A percentile compares a stretch with the other conserved stretches of the same genome.
Conservation (phyloP, 2,113 vertebrate genomes). For the Triplophysa rosa region DNA sequence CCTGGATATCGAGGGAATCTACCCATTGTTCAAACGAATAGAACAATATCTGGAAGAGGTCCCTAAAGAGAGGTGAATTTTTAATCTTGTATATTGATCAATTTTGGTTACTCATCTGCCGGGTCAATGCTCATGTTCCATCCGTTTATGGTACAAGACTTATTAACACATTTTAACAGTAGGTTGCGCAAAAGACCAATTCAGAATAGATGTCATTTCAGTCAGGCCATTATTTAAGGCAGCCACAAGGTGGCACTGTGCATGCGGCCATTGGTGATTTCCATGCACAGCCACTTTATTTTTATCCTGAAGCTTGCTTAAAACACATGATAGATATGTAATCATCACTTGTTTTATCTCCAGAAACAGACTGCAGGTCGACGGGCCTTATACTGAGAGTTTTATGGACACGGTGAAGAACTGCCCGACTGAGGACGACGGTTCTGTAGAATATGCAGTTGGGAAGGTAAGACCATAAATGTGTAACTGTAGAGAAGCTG, state of each 20-base stretch:
- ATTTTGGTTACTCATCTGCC: background rate
- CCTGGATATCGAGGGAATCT: constrained; percentile 93
- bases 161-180: constrained; percentile 50
- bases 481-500: background rate
- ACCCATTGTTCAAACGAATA: constrained; percentile 87
- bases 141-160: background rate
- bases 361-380: constrained; percentile 85
- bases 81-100: background rate
- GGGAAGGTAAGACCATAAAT: constrained; percentile 79
- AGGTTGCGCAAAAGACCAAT: constrained; percentile 59
- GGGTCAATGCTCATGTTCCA: background rate
- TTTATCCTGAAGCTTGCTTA: background rate
- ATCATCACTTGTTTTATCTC: constrained; percentile 19
- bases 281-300: background rate
- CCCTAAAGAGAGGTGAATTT: constrained; percentile 87
- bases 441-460: constrained; percentile 85
- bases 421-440: constrained; percentile 84
- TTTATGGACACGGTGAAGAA: constrained; percentile 91
- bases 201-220: background rate
- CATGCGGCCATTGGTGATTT: background rate
- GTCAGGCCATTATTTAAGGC: background rate
- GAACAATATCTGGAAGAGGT: constrained; percentile 90
- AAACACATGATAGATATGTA: background rate
- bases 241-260: background rate
- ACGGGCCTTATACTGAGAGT: constrained; percentile 87